Base-by-base conservation (phyloP, 2,888 invertebrate genomes). In the Phytoseiulus persimilis region DNA sequence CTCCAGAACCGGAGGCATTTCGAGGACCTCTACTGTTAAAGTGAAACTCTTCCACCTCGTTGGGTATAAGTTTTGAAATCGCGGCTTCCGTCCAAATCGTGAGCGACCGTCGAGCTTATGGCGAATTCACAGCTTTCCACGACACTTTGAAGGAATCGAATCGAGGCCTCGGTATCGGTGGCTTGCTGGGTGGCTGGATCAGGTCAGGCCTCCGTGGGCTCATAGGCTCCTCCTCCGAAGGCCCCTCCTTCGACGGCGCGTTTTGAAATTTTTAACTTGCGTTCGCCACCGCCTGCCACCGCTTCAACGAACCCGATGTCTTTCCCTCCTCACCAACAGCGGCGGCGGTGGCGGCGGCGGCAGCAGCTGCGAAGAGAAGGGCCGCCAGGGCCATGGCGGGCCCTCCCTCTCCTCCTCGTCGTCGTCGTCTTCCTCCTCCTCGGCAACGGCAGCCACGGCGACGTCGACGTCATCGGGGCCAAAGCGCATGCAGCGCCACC, bases 161-260 rank as follows among this genome's bases (percentile, higher is more conserved):
- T 39, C 39, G 9, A 65, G 65, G 65, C 65, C 23, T 65, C 18
- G 65, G 18, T 65, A 65, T 65, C 65, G 65, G 65, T 65, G 65
- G 65, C 65, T 65, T 28, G 65, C 65, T 65, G 65, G 23, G 65
- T 65, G 65, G 65, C 65, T 65, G 23, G 28, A 65, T 65, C 39
- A 39, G 39, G 65, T 65, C 65, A 65, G 65, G 28, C 65, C 65
- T 65, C 65, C 23, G 65, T 65, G 65, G 65, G 65, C 65, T 18
- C 23, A 23, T 65, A 65, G 28, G 65, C 65, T 65, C 65, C 65
- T 65, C 65, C 65, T 65, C 14, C 65, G 18, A 65, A 65, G 65
- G 65, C 65, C 65, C 65, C 65, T 65, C 65, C 65, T 65, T 65
- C 65, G 65, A 65, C 65, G 65, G 65, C 65, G 65, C 65, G 65